Conservation (phyloP, 2,797 vertebrate species). For the Melanogrammus aeglefinus region DNA sequence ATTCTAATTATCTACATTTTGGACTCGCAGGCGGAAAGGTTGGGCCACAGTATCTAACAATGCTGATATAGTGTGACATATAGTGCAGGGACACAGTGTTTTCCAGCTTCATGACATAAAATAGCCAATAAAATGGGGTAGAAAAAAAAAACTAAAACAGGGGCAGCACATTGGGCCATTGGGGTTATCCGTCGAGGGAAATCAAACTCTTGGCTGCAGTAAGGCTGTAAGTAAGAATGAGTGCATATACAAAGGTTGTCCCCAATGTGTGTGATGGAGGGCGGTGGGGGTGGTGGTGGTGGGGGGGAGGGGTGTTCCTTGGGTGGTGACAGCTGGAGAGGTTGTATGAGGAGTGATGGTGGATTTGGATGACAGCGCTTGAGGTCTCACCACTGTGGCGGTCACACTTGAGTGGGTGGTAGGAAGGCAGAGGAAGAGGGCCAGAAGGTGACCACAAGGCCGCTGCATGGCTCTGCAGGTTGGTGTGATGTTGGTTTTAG, state of each 20-base stretch:
- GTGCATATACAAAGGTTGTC: constrained; percentile 37
- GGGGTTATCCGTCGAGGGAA: neutral
- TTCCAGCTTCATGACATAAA: neutral
- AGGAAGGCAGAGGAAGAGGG: neutral
- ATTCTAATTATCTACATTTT: neutral
- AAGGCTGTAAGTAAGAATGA: constrained; percentile 16
- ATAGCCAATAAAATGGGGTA: neutral
- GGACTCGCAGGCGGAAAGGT: neutral
- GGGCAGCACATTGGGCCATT: neutral
- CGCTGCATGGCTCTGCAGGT: neutral
- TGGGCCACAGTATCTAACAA: neutral
- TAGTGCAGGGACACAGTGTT: neutral
- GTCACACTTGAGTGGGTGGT: constrained; percentile 2
- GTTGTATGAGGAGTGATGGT: constrained; percentile 13
- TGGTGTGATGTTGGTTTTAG: neutral
- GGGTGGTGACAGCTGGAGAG: constrained; percentile 7
- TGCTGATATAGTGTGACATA: neutral
- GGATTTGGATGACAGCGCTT: constrained; percentile 22
- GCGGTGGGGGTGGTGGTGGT: neutral
- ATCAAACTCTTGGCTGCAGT: constrained; percentile 15
- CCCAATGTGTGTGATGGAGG: constrained; percentile 1
- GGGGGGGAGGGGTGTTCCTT: constrained; percentile 14
- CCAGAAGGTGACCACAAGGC: neutral
- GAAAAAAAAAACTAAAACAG: neutral
- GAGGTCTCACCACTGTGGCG: constrained; percentile 6